Base-by-base conservation (phyloP, 2,888 invertebrate genomes). In the Sialis fuliginosa region DNA sequence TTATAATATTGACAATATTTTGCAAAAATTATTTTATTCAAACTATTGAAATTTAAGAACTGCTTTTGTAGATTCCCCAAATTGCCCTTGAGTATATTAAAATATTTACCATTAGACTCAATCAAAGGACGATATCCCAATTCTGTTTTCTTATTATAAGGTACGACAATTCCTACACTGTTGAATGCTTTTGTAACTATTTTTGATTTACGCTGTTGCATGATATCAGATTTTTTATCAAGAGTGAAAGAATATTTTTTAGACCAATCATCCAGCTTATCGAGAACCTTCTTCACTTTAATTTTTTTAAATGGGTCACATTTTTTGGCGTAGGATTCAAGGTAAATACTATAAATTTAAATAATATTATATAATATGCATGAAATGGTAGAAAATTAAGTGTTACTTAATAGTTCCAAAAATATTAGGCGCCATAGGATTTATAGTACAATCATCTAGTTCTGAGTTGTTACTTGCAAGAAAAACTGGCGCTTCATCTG, bases 91-190 rank as follows among this genome's bases (percentile, higher is more conserved):
- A 22, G 22, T 22, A 22, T 22, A 22, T 22, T 22, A 22, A 22
- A 22, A 46, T 30, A 56, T 59, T 60, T 69, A 70, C 79, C 71
- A 62, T 83, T 75, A 50, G 75, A 79, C 55, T 80, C 81, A 37
- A 77, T 72, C 37, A 82, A 63, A 44, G 68, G 78, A 51, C 96
- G 74, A 60, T 96, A 96, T 0, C 96, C 96, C 5, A 89, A 59
- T 57, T 88, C 78, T 0, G 82, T 79, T 61, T 82, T 83, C 57
- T 78, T 79, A 55, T 89, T 71, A 48, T 81, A 81, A 0, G 91
- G 91, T 1, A 93, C 92, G 32, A 84, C 80, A 55, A 93, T 77
- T 10, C 92, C 92, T 40, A 80, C 79, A 48, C 77, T 77, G 62
- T 90, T 88, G 55, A 90, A 81, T 33, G 84, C 78, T 60, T 74